phyloP scores from a whole-genome alignment of 2,888 invertebrate genomes.

The Cinara cedri region DNA sequence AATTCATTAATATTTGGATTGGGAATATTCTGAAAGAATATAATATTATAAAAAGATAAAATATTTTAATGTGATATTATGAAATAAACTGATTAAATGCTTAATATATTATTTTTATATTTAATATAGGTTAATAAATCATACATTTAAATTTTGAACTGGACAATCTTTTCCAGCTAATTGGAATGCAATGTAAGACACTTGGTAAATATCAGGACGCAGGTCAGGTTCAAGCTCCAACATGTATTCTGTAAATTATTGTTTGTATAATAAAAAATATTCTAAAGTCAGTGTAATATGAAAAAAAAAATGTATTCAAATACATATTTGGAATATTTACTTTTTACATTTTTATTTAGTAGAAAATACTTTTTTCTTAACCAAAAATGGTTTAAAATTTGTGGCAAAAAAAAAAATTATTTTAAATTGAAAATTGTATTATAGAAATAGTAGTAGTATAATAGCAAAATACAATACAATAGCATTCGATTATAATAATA shows the following conservation, averaged over 20 bases:
- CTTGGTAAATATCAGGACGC: slow-evolving; percentile 87
- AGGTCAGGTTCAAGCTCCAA: slow-evolving; percentile 81
- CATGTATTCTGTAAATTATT: slow-evolving; percentile 71
- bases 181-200: slow-evolving; percentile 75
- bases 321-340: too few relatives aligned
- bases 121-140: slow-evolving; percentile 61
- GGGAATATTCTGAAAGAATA: slow-evolving; percentile 69
- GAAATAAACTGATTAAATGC: background rate
- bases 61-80: background rate
- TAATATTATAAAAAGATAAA: slow-evolving; percentile 34
- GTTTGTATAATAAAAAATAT: background rate
- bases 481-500: too few relatives aligned
- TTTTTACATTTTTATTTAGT: too few relatives aligned
- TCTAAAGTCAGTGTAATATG: too few relatives aligned
- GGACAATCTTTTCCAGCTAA: slow-evolving; percentile 76
- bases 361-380: too few relatives aligned
- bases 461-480: too few relatives aligned
- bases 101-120: too few relatives aligned
- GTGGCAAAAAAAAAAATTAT: too few relatives aligned
- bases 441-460: too few relatives aligned
- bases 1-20: slow-evolving; percentile 72
- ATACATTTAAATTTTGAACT: slow-evolving; percentile 79
- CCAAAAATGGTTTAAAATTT: too few relatives aligned
- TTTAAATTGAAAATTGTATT: too few relatives aligned
- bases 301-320: too few relatives aligned